phyloP scores from a whole-genome alignment of 2,888 invertebrate species.

The Lymantria monacha region DNA sequence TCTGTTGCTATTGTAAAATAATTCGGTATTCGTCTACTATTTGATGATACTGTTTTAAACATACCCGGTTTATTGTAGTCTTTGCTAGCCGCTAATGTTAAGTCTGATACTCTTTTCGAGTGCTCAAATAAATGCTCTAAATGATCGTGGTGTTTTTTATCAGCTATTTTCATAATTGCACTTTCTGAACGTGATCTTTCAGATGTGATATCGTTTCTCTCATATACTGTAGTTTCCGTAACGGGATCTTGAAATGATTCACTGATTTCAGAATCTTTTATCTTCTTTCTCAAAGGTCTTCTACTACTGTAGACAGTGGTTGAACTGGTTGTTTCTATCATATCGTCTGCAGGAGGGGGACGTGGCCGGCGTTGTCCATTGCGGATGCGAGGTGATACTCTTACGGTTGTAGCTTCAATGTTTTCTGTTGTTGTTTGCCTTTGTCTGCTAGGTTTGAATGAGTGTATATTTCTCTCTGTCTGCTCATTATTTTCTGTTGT shows the following conservation, averaged over 20 bases:
- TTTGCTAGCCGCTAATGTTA: slow-evolving; percentile 88
- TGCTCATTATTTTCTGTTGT: slow-evolving; percentile 55
- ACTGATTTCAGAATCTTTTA: slow-evolving; percentile 63
- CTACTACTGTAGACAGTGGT: slow-evolving; percentile 55
- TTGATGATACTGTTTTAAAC: slow-evolving; percentile 85
- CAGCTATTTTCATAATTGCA: slow-evolving; percentile 82
- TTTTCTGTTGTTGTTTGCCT: slow-evolving; percentile 59
- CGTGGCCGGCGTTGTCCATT: slow-evolving; percentile 63
- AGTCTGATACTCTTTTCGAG: slow-evolving; percentile 87
- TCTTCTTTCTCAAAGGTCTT: slow-evolving; percentile 63
- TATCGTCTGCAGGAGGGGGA: slow-evolving; percentile 57
- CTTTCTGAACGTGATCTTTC: slow-evolving; percentile 76
- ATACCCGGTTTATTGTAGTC: slow-evolving; percentile 87
- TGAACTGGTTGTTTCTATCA: slow-evolving; percentile 52
- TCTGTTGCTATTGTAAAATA: slow-evolving; percentile 90
- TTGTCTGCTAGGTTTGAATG: slow-evolving; percentile 56
- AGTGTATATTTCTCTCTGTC: slow-evolving; percentile 56
- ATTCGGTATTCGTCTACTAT: slow-evolving; percentile 84
- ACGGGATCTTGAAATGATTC: slow-evolving; percentile 70
- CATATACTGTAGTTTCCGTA: slow-evolving; percentile 56
- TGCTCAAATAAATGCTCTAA: slow-evolving; percentile 75
- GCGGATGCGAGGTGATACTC: slow-evolving; percentile 66
- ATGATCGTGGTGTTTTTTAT: slow-evolving; percentile 72
- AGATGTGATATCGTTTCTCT: slow-evolving; percentile 65
- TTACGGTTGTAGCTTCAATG: slow-evolving; percentile 63